These are phyloP conservation scores for Torymus texanus DNA, from an alignment of 2,888 invertebrate genomes.

Conservation along the genomic window DNA sequence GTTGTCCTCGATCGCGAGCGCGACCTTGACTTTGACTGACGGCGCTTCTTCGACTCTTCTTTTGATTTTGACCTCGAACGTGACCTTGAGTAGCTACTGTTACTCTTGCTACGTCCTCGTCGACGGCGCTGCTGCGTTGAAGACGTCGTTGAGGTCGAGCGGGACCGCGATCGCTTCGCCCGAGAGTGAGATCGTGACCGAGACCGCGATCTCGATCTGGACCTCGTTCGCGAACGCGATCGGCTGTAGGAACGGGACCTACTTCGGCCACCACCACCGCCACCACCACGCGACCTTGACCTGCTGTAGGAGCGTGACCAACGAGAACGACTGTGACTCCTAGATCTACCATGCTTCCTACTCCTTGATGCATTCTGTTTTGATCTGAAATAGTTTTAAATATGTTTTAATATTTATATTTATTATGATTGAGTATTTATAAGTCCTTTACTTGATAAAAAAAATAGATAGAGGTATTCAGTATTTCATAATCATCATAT, in stretches of 20 bases:
- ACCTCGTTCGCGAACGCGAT: conserved; percentile 64
- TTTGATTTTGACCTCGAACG: conserved; percentile 62
- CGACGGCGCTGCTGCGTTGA: conserved; percentile 67
- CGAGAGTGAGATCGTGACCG: conserved; percentile 55
- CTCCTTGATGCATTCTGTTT: conserved; percentile 68
- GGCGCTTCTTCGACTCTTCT: conserved; percentile 56
- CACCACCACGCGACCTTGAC: conserved; percentile 58
- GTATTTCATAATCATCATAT: too few species aligned
- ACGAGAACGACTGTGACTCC: conserved; percentile 67
- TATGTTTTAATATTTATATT: too few species aligned
- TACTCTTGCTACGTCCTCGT: conserved; percentile 57
- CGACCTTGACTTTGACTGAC: conserved; percentile 53
- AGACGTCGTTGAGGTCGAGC: conserved; percentile 27
- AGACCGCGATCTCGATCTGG: conserved; percentile 62
- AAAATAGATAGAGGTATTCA: too few species aligned
- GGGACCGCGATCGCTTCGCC: conserved; percentile 65
- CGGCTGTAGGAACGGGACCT: conserved; percentile 51
- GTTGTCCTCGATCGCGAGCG: conserved; percentile 68
- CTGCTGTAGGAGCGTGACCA: conserved; percentile 71
- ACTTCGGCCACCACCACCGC: too few species aligned
- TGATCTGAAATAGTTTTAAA: conserved; percentile 61
- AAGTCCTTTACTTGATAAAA: too few species aligned
- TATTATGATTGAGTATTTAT: too few species aligned
- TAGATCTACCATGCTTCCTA: conserved; percentile 68
- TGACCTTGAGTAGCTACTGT: conserved; percentile 60